Evolutionary conservation across 2,113 vertebrate genomes (phyloP).

Genomic region (Lepus americanus): DNA sequence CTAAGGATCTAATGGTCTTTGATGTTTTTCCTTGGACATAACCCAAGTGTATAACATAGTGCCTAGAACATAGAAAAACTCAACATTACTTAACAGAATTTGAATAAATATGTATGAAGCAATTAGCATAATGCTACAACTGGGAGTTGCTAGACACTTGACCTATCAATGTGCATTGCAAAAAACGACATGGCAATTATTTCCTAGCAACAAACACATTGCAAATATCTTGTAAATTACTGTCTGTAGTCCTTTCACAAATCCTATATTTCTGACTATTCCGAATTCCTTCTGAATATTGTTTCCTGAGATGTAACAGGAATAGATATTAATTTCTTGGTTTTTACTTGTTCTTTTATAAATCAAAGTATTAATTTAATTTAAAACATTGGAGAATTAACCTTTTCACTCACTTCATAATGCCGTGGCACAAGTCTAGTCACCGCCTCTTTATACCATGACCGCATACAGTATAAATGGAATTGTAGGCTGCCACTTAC

Average conservation of each 20-base stretch:
- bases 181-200: neutral
- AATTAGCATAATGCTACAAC: neutral
- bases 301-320: neutral
- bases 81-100: neutral
- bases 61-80: neutral
- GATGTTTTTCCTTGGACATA: neutral
- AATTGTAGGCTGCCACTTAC: constrained; percentile 46
- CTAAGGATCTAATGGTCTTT: neutral
- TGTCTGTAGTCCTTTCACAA: neutral
- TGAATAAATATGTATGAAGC: neutral
- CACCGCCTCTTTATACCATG: neutral
- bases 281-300: neutral
- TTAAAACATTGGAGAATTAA: constrained; percentile 24
- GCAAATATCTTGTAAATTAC: constrained; percentile 1
- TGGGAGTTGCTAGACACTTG: neutral
- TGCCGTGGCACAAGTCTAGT: neutral
- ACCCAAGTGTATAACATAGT: neutral
- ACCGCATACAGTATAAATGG: constrained; percentile 17
- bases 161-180: neutral
- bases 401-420: constrained; percentile 5
- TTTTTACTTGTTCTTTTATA: constrained; percentile 25
- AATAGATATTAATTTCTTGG: neutral
- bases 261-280: neutral
- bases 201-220: neutral
- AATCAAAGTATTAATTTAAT: constrained; percentile 53